Base-by-base conservation (phyloP, 2,113 vertebrate genomes). In the Brachyhypopomus occidentalis region DNA sequence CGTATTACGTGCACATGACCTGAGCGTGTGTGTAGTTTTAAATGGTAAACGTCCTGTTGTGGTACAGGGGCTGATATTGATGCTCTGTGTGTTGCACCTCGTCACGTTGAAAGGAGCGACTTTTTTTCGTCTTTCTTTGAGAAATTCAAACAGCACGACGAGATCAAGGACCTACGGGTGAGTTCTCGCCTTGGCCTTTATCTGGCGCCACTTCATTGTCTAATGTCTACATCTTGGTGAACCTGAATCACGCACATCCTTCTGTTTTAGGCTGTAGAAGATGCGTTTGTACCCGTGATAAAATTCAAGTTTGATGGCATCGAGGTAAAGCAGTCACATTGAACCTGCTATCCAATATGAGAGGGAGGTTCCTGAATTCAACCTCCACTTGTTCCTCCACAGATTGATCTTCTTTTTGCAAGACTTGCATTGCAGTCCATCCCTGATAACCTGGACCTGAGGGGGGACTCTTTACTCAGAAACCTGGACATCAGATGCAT, bases 351-450 rank as follows among this genome's bases (percentile, higher is more conserved):
- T 45, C 2, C 36, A 16, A 17, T 76, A 14, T 78, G 70, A 16
- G 4, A 45, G 27, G 70, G 36, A 22, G 3, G n/a, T 9, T 62
- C 69, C 17, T 59, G n/a, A 60, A 58, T 62, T 76, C n/a, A 67
- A 63, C 8, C 5, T 75, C 2, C 16, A 38, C 0, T 2, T 27
- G 0, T 30, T 20, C 0, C 0, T 77, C 82, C 73, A 60, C 88
- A 99, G 98, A 99, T 99, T 88, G 97, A 99, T 87, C 92, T 99
- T 1, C 94, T 99, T 72, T 99, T 99, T 93, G 98, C 97, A 84
- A 96, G 97, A 88, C 89, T 99, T 82, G 92, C 95, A 30, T 84
- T 96, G 86, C 95, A 94, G 71, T 95, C 92, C 17, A 94, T 99
- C 85, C 96, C 98, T 82, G 97, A 98, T 87, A 96, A 97, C 87